Evolutionary conservation across 2,888 invertebrate genomes (phyloP).

Genomic region (Bombylius major): DNA sequence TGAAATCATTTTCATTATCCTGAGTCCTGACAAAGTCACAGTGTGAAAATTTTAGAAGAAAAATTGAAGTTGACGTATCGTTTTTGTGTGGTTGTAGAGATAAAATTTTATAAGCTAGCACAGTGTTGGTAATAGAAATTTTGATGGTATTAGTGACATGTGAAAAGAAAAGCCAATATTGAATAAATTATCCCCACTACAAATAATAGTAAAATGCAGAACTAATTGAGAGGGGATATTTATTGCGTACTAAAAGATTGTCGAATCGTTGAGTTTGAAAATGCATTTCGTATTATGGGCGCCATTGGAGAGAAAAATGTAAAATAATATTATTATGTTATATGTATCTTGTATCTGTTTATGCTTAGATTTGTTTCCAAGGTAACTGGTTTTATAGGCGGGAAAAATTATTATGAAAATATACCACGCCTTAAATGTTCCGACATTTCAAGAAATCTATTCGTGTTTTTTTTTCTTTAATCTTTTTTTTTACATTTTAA

Average conservation of each 20-base stretch:
- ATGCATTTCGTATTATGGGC: background rate
- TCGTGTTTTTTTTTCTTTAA: background rate
- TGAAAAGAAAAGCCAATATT: background rate
- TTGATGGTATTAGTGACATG: too few relatives aligned
- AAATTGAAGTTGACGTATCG: too few relatives aligned
- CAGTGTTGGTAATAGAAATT: too few relatives aligned
- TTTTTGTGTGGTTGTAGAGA: too few relatives aligned
- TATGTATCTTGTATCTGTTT: background rate
- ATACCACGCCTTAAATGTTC: background rate
- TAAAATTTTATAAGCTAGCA: too few relatives aligned
- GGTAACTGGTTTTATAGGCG: conserved; percentile 6
- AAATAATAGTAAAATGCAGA: background rate
- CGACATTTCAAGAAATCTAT: background rate
- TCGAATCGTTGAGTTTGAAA: background rate
- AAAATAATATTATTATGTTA: too few relatives aligned
- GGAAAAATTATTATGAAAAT: background rate
- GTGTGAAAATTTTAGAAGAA: too few relatives aligned
- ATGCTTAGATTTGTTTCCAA: conserved; percentile 2
- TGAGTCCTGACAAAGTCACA: too few relatives aligned
- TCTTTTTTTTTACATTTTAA: background rate
- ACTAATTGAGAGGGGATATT: background rate
- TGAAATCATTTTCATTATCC: too few relatives aligned
- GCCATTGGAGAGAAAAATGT: background rate
- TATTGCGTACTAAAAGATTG: background rate
- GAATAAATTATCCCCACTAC: conserved; percentile 4